Percentiles rank a stretch among this genome's conserved stretches.
These are phyloP conservation scores for Schizopygopsis malacanthus DNA, from an alignment of 2,797 vertebrate genomes.

Conservation along the genomic window DNA sequence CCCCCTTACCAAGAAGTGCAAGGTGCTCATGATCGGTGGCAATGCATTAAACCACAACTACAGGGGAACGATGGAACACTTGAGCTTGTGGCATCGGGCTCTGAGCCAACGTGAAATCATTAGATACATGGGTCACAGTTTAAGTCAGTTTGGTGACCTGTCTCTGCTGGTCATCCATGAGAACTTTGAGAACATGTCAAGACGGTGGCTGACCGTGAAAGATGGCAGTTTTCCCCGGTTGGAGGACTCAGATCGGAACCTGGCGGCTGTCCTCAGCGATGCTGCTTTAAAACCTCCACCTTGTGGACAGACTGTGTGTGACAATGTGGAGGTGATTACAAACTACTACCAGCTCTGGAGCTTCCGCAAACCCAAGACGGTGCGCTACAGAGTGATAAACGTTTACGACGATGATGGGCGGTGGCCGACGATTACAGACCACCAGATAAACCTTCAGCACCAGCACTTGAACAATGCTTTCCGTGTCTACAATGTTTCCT, in stretches of 20 bases:
- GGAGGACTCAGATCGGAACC: slow-evolving; percentile 71
- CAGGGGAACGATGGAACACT: slow-evolving; percentile 88
- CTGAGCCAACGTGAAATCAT: slow-evolving; percentile 90
- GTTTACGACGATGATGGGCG: slow-evolving; percentile 83
- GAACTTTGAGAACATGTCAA: slow-evolving; percentile 90
- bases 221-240: slow-evolving; percentile 84
- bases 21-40: slow-evolving; percentile 94
- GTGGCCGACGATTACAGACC: slow-evolving; percentile 88
- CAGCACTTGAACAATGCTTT: slow-evolving; percentile 92
- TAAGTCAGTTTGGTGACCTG: slow-evolving; percentile 80
- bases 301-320: slow-evolving; percentile 95
- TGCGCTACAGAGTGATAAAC: slow-evolving; percentile 93
- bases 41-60: slow-evolving; percentile 93
- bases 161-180: slow-evolving; percentile 92
- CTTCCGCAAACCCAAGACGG: slow-evolving; percentile 88
- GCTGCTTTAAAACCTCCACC: slow-evolving; percentile 87
- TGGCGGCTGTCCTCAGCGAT: slow-evolving; percentile 79
- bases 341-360: slow-evolving; percentile 90
- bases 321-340: slow-evolving; percentile 89
- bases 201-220: slow-evolving; percentile 85
- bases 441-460: slow-evolving; percentile 96
- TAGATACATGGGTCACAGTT: slow-evolving; percentile 82
- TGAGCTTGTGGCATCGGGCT: slow-evolving; percentile 91
- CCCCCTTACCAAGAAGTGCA: slow-evolving; percentile 93
- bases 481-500: slow-evolving; percentile 92